A percentile compares a stretch with the other conserved stretches of the same genome.
Conservation (phyloP, 1,140 invertebrate species). For the Euglossa dilemma region DNA sequence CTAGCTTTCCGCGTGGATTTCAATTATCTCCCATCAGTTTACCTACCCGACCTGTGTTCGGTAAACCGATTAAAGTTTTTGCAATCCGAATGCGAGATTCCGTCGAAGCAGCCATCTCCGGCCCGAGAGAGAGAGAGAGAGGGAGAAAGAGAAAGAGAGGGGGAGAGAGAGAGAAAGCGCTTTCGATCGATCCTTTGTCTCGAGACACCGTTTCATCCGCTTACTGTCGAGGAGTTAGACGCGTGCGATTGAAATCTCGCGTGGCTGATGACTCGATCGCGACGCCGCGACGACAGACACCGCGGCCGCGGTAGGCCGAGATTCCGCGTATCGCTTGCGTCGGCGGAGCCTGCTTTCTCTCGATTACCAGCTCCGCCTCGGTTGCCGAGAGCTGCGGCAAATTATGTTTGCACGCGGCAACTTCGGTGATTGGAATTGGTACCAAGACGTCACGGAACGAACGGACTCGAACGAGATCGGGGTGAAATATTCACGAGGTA, state of each 20-base stretch:
- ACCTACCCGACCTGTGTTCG: conserved; percentile 42
- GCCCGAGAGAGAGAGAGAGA: too few relatives aligned
- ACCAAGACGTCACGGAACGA: neutral
- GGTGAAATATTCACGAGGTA: conserved; percentile 40
- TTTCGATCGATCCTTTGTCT: neutral
- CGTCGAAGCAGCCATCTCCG: too few relatives aligned
- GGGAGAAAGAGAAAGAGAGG: too few relatives aligned
- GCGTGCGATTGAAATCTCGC: conserved; percentile 11
- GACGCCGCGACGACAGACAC: too few relatives aligned
- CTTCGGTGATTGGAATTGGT: conserved; percentile 9
- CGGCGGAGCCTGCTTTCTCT: neutral
- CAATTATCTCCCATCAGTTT: conserved; percentile 73
- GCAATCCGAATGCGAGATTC: conserved; percentile 33
- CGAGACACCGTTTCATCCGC: too few relatives aligned
- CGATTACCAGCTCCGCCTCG: neutral
- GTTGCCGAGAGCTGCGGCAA: neutral
- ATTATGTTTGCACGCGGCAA: conserved; percentile 15
- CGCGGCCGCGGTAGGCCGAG: neutral
- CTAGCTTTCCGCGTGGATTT: conserved; percentile 74
- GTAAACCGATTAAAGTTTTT: conserved; percentile 72
- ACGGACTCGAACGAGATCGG: neutral
- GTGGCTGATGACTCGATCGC: too few relatives aligned
- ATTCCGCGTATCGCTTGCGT: neutral
- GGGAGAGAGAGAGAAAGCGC: too few relatives aligned
- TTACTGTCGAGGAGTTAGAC: too few relatives aligned